Evolutionary conservation across 1,140 invertebrate species (phyloP).

Genomic region (Drosophila sproati): DNA sequence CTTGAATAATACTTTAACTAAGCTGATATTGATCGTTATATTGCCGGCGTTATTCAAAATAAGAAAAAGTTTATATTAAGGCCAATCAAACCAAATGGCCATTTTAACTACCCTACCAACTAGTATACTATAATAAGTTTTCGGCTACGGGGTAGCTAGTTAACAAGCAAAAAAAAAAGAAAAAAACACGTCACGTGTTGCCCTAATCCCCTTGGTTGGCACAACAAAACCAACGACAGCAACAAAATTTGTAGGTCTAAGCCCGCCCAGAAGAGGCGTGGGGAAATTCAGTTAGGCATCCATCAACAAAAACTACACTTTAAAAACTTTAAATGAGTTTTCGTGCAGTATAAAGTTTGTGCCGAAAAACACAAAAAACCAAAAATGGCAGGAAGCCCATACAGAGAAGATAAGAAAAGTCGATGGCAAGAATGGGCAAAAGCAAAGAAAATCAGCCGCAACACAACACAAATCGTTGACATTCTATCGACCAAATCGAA

Average conservation of each 20-base stretch:
- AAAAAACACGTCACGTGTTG: constrained; percentile 62
- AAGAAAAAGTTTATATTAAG: too few relatives aligned
- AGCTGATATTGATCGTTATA: too few relatives aligned
- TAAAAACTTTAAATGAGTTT: constrained; percentile 81
- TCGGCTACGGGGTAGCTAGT: constrained; percentile 1
- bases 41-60: too few relatives aligned
- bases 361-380: constrained; percentile 47
- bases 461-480: constrained; percentile 44
- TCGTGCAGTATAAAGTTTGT: constrained; percentile 60
- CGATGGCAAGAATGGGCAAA: neutral
- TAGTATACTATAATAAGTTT: neutral
- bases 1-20: too few relatives aligned
- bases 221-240: constrained; percentile 55
- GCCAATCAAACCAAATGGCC: too few relatives aligned
- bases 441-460: constrained; percentile 27
- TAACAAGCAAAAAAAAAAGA: constrained; percentile 8
- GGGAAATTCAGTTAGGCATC: constrained; percentile 48
- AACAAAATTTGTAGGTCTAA: constrained; percentile 40
- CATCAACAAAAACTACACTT: constrained; percentile 71
- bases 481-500: constrained; percentile 59
- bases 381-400: neutral
- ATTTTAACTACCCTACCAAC: too few relatives aligned
- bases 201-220: constrained; percentile 41
- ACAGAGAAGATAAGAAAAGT: constrained; percentile 15
- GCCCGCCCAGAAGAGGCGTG: constrained; percentile 25